phyloP scores from a whole-genome alignment of 2,888 invertebrate species.

The Macrophya alboannulata region DNA sequence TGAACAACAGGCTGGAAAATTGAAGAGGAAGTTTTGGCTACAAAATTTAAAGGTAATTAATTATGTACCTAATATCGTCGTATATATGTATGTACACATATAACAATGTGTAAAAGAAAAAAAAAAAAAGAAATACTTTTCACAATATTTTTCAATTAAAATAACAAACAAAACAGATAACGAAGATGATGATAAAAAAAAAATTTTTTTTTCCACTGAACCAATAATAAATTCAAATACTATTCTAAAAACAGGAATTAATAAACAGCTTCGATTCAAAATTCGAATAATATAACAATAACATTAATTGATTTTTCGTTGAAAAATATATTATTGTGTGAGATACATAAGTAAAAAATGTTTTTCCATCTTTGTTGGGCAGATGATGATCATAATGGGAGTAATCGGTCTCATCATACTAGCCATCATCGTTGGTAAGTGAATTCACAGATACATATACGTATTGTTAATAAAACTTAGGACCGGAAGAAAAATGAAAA shows the following conservation, averaged over 20 bases:
- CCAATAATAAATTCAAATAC: not conserved
- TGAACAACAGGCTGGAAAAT: slow-evolving; percentile 97
- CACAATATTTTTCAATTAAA: not conserved
- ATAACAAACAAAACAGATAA: slow-evolving; percentile 35
- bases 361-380: slow-evolving; percentile 61
- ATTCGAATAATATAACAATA: no score
- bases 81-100: no score
- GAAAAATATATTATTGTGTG: no score
- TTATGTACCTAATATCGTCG: not conserved
- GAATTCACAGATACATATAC: slow-evolving; percentile 58
- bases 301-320: no score
- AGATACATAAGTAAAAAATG: no score
- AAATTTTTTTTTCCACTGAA: no score
- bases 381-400: slow-evolving; percentile 96
- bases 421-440: slow-evolving; percentile 92
- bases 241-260: slow-evolving; percentile 22
- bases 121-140: no score
- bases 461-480: not conserved
- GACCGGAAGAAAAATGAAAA: no score
- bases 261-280: no score
- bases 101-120: no score
- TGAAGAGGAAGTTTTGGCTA: slow-evolving; percentile 98
- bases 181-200: no score
- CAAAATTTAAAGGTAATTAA: slow-evolving; percentile 90
- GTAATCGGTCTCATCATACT: slow-evolving; percentile 91